These are phyloP conservation scores for Brachyhypopomus gauderio DNA, from an alignment of 2,113 vertebrate species.

Conservation along the genomic window DNA sequence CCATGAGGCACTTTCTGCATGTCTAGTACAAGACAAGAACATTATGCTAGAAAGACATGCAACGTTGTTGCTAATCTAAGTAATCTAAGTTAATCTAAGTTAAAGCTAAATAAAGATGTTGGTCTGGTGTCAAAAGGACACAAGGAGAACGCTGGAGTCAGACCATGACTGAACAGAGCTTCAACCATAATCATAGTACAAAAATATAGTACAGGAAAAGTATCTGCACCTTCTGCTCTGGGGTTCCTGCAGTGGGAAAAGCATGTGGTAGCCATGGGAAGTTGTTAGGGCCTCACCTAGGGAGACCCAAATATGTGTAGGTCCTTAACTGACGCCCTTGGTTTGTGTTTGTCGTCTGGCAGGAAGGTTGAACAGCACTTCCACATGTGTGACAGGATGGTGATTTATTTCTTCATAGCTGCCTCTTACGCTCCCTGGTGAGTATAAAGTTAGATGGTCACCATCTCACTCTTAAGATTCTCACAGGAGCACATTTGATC, in stretches of 20 bases:
- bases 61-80: no score
- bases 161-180: no score
- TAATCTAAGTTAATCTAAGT: no score
- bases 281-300: not conserved
- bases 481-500: not conserved
- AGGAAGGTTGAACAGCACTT: slow-evolving; percentile 91
- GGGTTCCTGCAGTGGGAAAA: no score
- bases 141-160: no score
- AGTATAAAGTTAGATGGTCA: slow-evolving; percentile 60
- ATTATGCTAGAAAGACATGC: no score
- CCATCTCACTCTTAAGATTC: no score
- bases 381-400: slow-evolving; percentile 96
- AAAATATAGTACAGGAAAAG: not conserved
- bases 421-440: slow-evolving; percentile 94
- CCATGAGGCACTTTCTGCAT: no score
- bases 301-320: not conserved
- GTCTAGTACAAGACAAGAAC: no score
- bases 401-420: slow-evolving; percentile 96
- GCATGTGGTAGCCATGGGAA: not conserved
- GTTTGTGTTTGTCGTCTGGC: slow-evolving; percentile 45
- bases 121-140: no score
- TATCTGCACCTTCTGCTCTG: slow-evolving; percentile 1
- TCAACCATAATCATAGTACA: no score
- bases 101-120: no score
- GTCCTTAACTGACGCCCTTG: not conserved